These are phyloP conservation scores for Orthonyx spaldingii DNA, from an alignment of 2,113 vertebrate genomes.

Conservation along the genomic window DNA sequence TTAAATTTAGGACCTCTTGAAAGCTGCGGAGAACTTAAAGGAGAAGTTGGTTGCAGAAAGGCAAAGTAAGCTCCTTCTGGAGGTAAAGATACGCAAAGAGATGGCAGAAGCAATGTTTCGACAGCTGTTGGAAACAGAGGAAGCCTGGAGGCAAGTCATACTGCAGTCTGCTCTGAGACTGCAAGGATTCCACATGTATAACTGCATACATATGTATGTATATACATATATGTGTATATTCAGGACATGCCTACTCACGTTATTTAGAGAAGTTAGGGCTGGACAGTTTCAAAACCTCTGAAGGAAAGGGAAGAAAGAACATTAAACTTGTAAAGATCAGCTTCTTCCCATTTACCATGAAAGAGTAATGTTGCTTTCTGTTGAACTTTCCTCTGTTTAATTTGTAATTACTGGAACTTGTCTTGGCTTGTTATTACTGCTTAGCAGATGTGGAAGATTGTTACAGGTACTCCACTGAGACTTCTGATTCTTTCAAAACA, in stretches of 20 bases:
- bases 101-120: constrained; percentile 88
- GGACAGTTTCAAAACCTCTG: not conserved
- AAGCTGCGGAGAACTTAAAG: constrained; percentile 74
- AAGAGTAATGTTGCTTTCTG: not conserved
- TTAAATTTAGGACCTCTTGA: constrained; percentile 70
- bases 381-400: not conserved
- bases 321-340: not conserved
- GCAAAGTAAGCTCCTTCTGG: constrained; percentile 79
- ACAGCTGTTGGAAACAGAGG: constrained; percentile 81
- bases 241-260: not conserved
- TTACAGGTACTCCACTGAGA: not conserved
- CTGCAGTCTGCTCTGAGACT: not conserved
- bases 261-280: not conserved
- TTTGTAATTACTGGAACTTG: not conserved
- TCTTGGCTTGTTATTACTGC: not conserved
- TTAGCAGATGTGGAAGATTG: not conserved
- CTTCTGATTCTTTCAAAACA: not conserved
- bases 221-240: too few species aligned
- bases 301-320: not conserved
- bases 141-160: constrained; percentile 72
- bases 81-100: constrained; percentile 86
- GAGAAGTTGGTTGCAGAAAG: constrained; percentile 76
- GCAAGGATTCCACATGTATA: not conserved
- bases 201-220: not conserved
- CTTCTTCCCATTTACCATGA: not conserved